phyloP scores from a whole-genome alignment of 1,140 invertebrate genomes.

The Diachasma alloeum region DNA sequence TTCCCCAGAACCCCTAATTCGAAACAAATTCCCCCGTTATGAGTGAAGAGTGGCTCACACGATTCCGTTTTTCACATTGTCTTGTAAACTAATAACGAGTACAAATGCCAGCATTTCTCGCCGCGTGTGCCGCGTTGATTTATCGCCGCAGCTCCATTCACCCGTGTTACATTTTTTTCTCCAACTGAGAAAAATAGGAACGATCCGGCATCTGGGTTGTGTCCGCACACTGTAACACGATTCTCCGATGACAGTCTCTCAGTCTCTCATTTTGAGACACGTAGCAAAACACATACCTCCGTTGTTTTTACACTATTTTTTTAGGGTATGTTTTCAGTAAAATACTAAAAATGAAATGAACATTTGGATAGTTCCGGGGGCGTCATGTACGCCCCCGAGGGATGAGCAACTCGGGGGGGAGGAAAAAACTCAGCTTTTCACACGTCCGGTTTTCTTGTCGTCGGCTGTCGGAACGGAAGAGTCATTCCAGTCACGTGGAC shows the following conservation, averaged over 20 bases:
- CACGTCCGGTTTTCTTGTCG: constrained; percentile 20
- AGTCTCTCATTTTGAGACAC: neutral
- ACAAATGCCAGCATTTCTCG: neutral
- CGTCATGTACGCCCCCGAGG: neutral
- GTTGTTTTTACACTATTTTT: neutral
- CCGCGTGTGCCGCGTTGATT: neutral
- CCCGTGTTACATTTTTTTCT: neutral
- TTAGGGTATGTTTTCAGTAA: neutral
- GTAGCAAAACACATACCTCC: neutral
- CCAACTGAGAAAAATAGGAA: neutral
- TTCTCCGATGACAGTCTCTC: constrained; percentile 1
- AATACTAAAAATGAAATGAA: constrained; percentile 2
- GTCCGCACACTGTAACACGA: constrained; percentile 1
- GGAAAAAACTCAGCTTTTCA: constrained; percentile 6
- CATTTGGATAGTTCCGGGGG: neutral
- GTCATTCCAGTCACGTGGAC: constrained; percentile 8
- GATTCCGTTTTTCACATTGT: neutral
- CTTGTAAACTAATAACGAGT: neutral
- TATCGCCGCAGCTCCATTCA: neutral
- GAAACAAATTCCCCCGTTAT: too few relatives aligned
- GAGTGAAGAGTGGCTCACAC: neutral
- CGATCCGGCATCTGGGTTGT: neutral
- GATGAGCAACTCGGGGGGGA: neutral
- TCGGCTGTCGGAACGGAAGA: neutral
- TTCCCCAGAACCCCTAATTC: too few relatives aligned